Conservation (phyloP, 2,888 invertebrate species). For the Diarsia brunnea region DNA sequence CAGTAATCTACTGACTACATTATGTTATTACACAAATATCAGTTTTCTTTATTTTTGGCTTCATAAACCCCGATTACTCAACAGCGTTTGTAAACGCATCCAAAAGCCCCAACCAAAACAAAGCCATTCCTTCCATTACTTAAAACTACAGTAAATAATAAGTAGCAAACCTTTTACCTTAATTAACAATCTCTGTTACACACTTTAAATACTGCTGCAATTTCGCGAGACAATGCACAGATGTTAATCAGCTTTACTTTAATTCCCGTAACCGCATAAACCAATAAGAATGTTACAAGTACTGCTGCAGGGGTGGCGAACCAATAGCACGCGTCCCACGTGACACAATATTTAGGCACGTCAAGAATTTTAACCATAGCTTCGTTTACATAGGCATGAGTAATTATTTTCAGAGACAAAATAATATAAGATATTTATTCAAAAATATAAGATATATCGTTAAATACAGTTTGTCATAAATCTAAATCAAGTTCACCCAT, state of each 20-base stretch:
- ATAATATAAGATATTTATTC: too few relatives aligned
- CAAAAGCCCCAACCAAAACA: neutral
- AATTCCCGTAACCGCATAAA: slow-evolving; percentile 14
- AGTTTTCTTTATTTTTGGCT: neutral
- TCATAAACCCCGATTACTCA: neutral
- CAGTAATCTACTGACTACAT: too few relatives aligned
- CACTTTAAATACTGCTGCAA: slow-evolving; percentile 26
- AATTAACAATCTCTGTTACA: slow-evolving; percentile 24
- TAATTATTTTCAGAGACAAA: too few relatives aligned
- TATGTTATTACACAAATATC: neutral
- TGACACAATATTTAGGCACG: too few relatives aligned
- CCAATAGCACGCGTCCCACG: too few relatives aligned
- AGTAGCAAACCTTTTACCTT: slow-evolving; percentile 25
- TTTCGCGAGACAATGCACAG: slow-evolving; percentile 26
- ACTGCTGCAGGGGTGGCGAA: neutral
- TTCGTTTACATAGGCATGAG: too few relatives aligned
- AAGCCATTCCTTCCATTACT: neutral
- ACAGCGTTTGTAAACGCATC: neutral
- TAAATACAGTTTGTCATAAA: too few relatives aligned
- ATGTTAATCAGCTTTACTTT: slow-evolving; percentile 33
- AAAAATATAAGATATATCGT: too few relatives aligned
- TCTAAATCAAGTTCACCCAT: too few relatives aligned
- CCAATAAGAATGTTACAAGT: slow-evolving; percentile 43
- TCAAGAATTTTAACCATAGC: too few relatives aligned
- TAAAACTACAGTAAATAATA: slow-evolving; percentile 1